phyloP scores from a whole-genome alignment of 1,140 invertebrate species.

The Ptiloglossa arizonensis region DNA sequence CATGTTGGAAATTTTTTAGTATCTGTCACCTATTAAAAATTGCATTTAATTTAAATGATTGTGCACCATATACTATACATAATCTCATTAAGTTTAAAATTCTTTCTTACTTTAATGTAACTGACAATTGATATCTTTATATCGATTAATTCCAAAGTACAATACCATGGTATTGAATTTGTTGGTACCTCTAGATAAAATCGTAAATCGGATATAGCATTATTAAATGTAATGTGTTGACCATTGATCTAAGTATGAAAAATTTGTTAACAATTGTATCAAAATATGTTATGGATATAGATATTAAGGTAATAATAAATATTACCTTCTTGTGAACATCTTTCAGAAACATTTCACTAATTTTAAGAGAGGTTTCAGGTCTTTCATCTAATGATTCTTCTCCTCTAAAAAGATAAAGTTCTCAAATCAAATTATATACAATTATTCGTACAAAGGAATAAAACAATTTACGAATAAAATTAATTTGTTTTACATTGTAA shows the following conservation, averaged over 20 bases:
- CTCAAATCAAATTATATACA: background rate
- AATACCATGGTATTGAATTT: slow-evolving; percentile 46
- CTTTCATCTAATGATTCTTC: slow-evolving; percentile 35
- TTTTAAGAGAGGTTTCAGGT: slow-evolving; percentile 16
- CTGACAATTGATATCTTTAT: slow-evolving; percentile 51
- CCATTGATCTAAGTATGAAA: slow-evolving; percentile 41
- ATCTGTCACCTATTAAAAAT: slow-evolving; percentile 34
- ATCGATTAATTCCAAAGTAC: slow-evolving; percentile 49
- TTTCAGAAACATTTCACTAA: slow-evolving; percentile 47
- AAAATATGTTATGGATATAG: background rate
- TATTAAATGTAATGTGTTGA: slow-evolving; percentile 59
- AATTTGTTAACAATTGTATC: slow-evolving; percentile 5
- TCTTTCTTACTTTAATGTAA: slow-evolving; percentile 58
- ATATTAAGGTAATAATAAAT: slow-evolving; percentile 1
- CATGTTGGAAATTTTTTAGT: slow-evolving; percentile 29
- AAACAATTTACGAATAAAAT: background rate
- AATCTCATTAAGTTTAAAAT: background rate
- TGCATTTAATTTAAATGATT: slow-evolving; percentile 8
- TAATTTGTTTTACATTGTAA: slow-evolving; percentile 55
- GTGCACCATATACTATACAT: background rate
- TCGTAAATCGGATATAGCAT: slow-evolving; percentile 46
- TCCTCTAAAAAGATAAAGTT: slow-evolving; percentile 49
- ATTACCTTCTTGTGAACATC: slow-evolving; percentile 49
- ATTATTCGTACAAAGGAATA: background rate
- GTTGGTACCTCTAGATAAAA: slow-evolving; percentile 48